Conservation (phyloP, 2,113 vertebrate genomes). For the Hystrix cristata region DNA sequence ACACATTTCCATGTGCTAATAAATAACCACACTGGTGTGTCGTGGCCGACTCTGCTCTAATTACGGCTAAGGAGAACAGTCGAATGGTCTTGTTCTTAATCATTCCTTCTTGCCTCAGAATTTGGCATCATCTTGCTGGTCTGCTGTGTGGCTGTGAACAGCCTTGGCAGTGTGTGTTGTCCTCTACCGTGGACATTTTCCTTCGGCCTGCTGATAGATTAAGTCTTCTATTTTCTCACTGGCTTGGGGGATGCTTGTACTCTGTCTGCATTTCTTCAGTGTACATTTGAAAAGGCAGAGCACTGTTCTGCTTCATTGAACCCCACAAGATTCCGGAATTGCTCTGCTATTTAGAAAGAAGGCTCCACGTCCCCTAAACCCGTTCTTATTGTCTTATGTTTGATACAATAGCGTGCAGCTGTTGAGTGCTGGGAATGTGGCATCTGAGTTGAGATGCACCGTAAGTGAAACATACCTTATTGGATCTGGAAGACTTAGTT, state of each 20-base stretch:
- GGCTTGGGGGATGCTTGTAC: background rate
- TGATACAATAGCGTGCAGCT: background rate
- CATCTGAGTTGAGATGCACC: background rate
- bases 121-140: background rate
- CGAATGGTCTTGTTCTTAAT: background rate
- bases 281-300: background rate
- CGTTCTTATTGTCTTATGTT: background rate
- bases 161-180: accelerated
- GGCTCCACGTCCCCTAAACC: background rate
- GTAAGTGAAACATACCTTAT: background rate
- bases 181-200: background rate
- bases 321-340: background rate
- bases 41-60: background rate
- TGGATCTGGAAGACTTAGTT: background rate
- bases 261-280: background rate
- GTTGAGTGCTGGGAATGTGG: background rate
- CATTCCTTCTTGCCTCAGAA: background rate
- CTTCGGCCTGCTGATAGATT: background rate
- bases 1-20: background rate
- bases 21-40: background rate
- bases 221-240: background rate
- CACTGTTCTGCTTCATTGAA: background rate
- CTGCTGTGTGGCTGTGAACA: background rate
- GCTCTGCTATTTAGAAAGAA: background rate
- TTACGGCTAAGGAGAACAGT: too few relatives aligned